A percentile compares a stretch with the other conserved stretches of the same genome.
These are phyloP conservation scores for Drepana falcataria DNA, from an alignment of 2,888 invertebrate species.

Conservation along the genomic window DNA sequence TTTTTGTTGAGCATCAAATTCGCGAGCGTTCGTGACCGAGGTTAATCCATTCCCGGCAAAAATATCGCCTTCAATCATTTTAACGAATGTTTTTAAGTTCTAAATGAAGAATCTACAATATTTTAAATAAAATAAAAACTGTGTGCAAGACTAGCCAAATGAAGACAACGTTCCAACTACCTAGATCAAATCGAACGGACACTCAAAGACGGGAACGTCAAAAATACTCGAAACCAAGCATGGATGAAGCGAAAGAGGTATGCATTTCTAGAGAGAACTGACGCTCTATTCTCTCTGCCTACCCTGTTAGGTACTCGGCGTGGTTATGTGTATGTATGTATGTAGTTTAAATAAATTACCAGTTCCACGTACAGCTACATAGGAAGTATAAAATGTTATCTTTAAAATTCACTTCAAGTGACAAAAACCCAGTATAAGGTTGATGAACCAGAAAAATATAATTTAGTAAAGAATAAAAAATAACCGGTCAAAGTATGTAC, in stretches of 20 bases:
- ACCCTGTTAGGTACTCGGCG: too few relatives aligned
- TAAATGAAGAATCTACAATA: conserved; percentile 3
- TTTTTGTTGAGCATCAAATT: conserved; percentile 16
- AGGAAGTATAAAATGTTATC: not conserved
- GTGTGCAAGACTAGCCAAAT: too few relatives aligned
- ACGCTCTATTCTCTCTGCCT: too few relatives aligned
- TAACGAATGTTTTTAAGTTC: conserved; percentile 4
- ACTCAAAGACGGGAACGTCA: too few relatives aligned
- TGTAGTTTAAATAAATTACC: too few relatives aligned
- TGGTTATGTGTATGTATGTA: too few relatives aligned
- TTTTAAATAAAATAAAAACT: not conserved
- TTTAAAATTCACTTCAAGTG: not conserved
- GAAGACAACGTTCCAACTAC: not conserved
- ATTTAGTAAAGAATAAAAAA: not conserved
- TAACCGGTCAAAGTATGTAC: not conserved
- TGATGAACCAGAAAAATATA: not conserved
- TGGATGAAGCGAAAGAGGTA: too few relatives aligned
- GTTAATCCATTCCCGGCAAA: conserved; percentile 18
- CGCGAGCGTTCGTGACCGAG: conserved; percentile 22
- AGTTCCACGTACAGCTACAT: too few relatives aligned
- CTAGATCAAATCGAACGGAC: too few relatives aligned
- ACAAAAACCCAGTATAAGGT: not conserved
- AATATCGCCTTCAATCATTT: conserved; percentile 6
- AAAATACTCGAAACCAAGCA: too few relatives aligned
- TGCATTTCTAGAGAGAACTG: too few relatives aligned